These are phyloP conservation scores for Epizoanthus rinbou DNA, from an alignment of 92 coral and sea anemone genomes.

Conservation along the genomic window DNA sequence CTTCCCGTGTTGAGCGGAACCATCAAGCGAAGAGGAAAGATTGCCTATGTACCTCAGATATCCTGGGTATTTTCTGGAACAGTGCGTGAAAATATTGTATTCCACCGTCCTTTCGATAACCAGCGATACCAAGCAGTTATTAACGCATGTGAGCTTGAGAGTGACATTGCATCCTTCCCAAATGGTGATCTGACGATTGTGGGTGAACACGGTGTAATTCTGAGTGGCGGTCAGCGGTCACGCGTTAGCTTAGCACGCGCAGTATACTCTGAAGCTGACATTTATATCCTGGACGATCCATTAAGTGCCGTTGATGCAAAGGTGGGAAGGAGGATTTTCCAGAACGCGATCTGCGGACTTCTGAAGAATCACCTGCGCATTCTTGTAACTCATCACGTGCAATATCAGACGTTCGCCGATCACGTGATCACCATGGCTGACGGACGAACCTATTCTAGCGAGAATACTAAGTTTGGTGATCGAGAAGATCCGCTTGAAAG, in stretches of 20 bases:
- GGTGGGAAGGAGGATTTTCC: background rate
- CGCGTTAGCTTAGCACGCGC: conserved; percentile 18
- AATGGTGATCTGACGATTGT: conserved; percentile 8
- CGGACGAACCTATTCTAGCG: background rate
- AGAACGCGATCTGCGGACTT: background rate
- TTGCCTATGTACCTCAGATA: background rate
- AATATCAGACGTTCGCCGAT: background rate
- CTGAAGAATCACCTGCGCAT: background rate
- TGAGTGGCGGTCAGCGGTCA: conserved; percentile 16
- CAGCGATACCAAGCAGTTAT: conserved; percentile 3
- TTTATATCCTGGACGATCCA: conserved; percentile 14
- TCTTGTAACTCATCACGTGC: background rate
- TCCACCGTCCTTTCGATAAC: conserved; percentile 4
- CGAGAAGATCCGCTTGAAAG: too few species aligned
- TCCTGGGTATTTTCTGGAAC: conserved; percentile 17
- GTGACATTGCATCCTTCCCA: background rate
- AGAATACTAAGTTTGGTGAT: background rate
- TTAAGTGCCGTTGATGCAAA: background rate
- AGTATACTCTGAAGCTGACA: background rate
- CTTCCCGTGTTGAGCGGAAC: too few species aligned
- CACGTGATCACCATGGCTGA: background rate
- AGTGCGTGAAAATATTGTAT: background rate
- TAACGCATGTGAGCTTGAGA: conserved; percentile 10
- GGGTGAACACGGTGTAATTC: conserved; percentile 10
- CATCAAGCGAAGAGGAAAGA: background rate